Conservation (phyloP, 1,140 invertebrate genomes). For the Neodiprion fabricii region DNA sequence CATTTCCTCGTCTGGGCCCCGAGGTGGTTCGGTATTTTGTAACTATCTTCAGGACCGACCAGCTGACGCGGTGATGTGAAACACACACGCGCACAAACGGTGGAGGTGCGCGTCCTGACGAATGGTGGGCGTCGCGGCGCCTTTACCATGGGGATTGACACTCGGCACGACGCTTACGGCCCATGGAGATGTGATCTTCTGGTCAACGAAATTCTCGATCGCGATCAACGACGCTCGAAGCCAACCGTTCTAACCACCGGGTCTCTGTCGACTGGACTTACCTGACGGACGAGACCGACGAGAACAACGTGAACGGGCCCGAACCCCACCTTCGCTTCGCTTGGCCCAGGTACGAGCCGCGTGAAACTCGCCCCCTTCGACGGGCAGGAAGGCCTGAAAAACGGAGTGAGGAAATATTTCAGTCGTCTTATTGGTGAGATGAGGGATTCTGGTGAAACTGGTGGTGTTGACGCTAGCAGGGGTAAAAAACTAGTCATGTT, state of each 20-base stretch:
- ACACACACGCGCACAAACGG: conserved; percentile 10
- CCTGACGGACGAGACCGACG: conserved; percentile 13
- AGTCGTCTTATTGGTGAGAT: too few relatives aligned
- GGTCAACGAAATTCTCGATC: too few relatives aligned
- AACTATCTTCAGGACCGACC: too few relatives aligned
- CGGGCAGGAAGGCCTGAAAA: too few relatives aligned
- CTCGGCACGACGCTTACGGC: not conserved
- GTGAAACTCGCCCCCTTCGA: not conserved
- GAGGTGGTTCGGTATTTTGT: too few relatives aligned
- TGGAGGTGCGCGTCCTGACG: not conserved
- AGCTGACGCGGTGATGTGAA: not conserved
- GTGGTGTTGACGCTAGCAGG: too few relatives aligned
- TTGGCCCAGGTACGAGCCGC: conserved; percentile 9
- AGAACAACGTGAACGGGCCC: conserved; percentile 10
- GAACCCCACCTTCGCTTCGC: not conserved
- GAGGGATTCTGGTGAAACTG: too few relatives aligned
- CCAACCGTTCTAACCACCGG: conserved; percentile 54
- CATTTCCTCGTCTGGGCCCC: conserved; percentile 63
- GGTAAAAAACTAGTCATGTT: too few relatives aligned
- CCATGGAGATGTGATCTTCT: not conserved
- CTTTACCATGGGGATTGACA: not conserved
- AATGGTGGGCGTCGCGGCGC: conserved; percentile 24
- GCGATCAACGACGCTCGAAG: conserved; percentile 25
- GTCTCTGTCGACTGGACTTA: conserved; percentile 51
- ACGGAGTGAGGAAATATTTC: too few relatives aligned